Percentiles rank a stretch among this genome's conserved stretches.
These are phyloP conservation scores for Vidua macroura DNA, from an alignment of 2,113 vertebrate genomes.

Conservation along the genomic window DNA sequence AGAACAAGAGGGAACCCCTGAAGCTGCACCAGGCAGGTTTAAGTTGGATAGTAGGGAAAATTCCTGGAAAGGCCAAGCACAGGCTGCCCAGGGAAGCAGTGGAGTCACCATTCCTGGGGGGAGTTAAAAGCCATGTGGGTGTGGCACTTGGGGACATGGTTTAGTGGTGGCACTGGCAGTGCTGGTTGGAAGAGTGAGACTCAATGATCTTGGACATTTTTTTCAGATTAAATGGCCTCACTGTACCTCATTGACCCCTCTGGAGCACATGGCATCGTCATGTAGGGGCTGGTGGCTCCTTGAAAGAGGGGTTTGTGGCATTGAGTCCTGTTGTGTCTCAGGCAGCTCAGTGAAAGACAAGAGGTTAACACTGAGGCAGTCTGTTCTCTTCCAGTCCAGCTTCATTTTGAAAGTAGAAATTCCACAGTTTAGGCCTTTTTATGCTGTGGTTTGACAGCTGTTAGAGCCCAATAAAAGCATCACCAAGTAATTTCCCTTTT, in stretches of 20 bases:
- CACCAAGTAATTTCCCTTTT: neutral
- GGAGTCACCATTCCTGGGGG: neutral
- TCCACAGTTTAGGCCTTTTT: neutral
- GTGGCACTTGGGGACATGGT: neutral
- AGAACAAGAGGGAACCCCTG: neutral
- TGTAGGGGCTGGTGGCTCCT: neutral
- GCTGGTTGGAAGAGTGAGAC: neutral
- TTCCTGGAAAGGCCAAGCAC: neutral
- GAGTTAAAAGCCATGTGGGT: too few relatives aligned
- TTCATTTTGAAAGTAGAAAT: neutral
- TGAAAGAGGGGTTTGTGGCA: neutral
- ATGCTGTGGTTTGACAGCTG: neutral
- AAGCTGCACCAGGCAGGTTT: neutral
- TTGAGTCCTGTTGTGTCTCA: neutral
- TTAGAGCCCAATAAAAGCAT: neutral
- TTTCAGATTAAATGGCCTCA: neutral
- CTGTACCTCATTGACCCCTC: neutral
- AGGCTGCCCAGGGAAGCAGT: neutral
- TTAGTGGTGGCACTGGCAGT: neutral
- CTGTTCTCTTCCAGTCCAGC: neutral
- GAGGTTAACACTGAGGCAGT: neutral
- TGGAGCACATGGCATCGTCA: accelerated
- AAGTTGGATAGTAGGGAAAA: neutral
- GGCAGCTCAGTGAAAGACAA: neutral
- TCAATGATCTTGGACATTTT: neutral